These are phyloP conservation scores for Piprites chloris DNA, from an alignment of 2,113 vertebrate genomes.

Conservation along the genomic window DNA sequence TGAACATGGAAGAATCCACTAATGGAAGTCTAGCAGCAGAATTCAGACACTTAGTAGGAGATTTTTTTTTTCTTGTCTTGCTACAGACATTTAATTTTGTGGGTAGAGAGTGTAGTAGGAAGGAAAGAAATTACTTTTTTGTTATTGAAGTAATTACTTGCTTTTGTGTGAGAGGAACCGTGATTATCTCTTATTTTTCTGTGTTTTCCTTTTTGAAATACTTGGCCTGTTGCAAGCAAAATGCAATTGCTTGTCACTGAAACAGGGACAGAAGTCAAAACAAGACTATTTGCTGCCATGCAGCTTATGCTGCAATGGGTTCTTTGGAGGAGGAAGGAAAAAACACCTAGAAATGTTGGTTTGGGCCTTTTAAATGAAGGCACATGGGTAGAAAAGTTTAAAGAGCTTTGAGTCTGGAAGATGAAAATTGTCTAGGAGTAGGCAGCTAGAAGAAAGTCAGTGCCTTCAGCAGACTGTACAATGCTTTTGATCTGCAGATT, in stretches of 20 bases:
- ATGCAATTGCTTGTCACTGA: neutral
- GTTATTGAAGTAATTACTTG: neutral
- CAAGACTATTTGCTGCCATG: neutral
- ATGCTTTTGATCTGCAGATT: neutral
- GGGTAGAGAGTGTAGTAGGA: neutral
- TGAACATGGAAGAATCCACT: conserved; percentile 98
- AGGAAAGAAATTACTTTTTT: neutral
- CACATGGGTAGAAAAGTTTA: neutral
- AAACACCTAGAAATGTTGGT: neutral
- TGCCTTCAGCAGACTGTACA: neutral
- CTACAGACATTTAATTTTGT: neutral
- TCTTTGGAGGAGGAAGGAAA: neutral
- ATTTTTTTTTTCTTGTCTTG: neutral
- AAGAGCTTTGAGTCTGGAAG: neutral
- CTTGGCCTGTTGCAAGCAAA: neutral
- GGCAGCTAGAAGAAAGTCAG: neutral
- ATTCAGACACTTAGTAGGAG: conserved; percentile 92
- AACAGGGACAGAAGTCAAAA: neutral
- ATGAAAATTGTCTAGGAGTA: neutral
- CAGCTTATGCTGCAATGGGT: neutral
- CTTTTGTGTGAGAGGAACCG: neutral
- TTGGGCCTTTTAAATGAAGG: neutral
- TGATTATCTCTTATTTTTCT: neutral
- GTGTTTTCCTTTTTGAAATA: neutral
- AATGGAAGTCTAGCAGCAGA: conserved; percentile 96